phyloP scores from a whole-genome alignment of 2,888 invertebrate genomes.

The Malthinus flaveolus region DNA sequence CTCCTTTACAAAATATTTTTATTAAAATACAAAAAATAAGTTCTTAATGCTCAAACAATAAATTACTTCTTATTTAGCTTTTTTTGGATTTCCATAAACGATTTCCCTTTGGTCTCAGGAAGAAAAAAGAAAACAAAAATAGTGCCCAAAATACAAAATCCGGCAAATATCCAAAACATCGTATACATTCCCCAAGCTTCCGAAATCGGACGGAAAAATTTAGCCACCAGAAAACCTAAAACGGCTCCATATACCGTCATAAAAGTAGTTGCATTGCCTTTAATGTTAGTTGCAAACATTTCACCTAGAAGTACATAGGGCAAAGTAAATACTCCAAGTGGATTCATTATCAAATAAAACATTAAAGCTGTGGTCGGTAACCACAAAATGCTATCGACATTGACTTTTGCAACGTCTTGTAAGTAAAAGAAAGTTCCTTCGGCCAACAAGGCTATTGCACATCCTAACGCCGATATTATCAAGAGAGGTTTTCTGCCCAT shows the following conservation, averaged over 20 bases:
- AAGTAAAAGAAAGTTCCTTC: slow-evolving; percentile 60
- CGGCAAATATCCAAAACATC: slow-evolving; percentile 62
- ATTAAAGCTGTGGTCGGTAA: slow-evolving; percentile 61
- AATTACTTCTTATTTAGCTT: slow-evolving; percentile 49
- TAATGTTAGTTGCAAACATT: slow-evolving; percentile 65
- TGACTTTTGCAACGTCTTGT: slow-evolving; percentile 52
- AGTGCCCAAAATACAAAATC: slow-evolving; percentile 59
- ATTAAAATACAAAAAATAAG: no score
- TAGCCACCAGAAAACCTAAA: slow-evolving; percentile 61
- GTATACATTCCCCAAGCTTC: slow-evolving; percentile 61
- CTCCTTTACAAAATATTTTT: no score
- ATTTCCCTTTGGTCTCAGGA: slow-evolving; percentile 66
- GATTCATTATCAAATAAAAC: slow-evolving; percentile 61
- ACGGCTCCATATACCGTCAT: slow-evolving; percentile 61
- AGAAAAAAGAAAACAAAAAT: slow-evolving; percentile 61
- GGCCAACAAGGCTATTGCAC: slow-evolving; percentile 57
- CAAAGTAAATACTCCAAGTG: slow-evolving; percentile 62
- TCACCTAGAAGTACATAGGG: slow-evolving; percentile 67
- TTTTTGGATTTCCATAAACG: slow-evolving; percentile 63
- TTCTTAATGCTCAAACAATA: no score
- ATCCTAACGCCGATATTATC: slow-evolving; percentile 59
- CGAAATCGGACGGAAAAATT: slow-evolving; percentile 61
- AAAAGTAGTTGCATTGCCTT: slow-evolving; percentile 61
- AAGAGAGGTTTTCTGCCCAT: slow-evolving; percentile 60
- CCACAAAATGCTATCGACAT: slow-evolving; percentile 53